These are phyloP conservation scores for Echeneis naucrates DNA, from an alignment of 2,797 vertebrate species.

Conservation along the genomic window DNA sequence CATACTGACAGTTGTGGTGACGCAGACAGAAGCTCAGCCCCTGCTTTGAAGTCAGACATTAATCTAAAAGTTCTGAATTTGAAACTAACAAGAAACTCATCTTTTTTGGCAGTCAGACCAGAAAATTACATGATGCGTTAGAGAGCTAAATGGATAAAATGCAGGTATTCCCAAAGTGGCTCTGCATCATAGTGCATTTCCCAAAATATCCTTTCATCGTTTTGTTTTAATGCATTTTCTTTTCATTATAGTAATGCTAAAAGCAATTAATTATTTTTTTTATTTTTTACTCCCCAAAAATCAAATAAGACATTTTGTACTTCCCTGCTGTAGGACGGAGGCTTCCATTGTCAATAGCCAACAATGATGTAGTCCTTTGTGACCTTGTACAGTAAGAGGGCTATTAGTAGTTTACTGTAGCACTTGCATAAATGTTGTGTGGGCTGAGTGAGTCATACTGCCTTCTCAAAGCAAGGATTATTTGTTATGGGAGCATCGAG, in stretches of 20 bases:
- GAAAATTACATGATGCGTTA: neutral
- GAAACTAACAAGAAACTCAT: neutral
- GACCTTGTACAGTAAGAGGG: slow-evolving; percentile 49
- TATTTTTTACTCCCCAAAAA: slow-evolving; percentile 1
- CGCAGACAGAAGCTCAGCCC: neutral
- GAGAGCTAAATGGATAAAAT: neutral
- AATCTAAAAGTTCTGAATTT: neutral
- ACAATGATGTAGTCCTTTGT: slow-evolving; percentile 27
- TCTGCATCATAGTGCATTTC: neutral
- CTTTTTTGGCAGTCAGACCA: neutral
- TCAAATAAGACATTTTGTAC: slow-evolving; percentile 15
- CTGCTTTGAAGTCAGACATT: slow-evolving; percentile 13
- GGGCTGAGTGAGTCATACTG: slow-evolving; percentile 60
- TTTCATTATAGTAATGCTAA: neutral
- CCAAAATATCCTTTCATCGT: neutral
- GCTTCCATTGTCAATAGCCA: slow-evolving; percentile 25
- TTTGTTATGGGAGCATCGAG: slow-evolving; percentile 35
- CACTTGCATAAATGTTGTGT: slow-evolving; percentile 56
- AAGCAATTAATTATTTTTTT: slow-evolving; percentile 8
- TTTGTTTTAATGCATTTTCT: neutral
- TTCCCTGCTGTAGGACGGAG: neutral
- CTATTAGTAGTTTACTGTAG: slow-evolving; percentile 57
- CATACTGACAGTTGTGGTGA: neutral
- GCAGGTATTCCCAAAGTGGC: neutral
- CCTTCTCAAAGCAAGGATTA: slow-evolving; percentile 49